Conservation (phyloP, 1,140 invertebrate species). For the Pseudachorutes palmiensis region DNA sequence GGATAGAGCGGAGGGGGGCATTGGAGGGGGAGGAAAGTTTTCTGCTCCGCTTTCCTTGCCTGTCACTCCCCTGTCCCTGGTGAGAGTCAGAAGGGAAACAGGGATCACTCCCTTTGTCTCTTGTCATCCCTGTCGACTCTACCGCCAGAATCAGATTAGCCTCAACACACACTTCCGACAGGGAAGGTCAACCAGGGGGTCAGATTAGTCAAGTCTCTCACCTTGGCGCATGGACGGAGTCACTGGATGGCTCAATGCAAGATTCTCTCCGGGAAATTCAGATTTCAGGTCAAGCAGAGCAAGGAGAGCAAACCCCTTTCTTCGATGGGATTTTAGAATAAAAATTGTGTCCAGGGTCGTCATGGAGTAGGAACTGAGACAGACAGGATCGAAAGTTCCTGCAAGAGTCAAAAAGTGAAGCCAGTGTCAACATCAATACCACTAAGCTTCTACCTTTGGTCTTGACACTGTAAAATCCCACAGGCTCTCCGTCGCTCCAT, state of each 20-base stretch:
- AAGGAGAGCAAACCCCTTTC: conserved; percentile 38
- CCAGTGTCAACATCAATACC: neutral
- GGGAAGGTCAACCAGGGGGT: neutral
- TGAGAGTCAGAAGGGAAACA: neutral
- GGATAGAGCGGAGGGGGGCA: neutral
- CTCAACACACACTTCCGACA: neutral
- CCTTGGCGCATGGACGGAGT: conserved; percentile 42
- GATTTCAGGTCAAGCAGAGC: conserved; percentile 37
- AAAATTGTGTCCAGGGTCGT: conserved; percentile 43
- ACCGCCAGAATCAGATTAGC: too few relatives aligned
- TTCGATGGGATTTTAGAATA: conserved; percentile 36
- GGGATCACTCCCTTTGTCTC: neutral
- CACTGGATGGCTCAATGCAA: conserved; percentile 41
- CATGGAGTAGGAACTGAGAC: conserved; percentile 39
- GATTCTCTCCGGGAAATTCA: conserved; percentile 37
- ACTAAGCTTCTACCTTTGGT: conserved; percentile 34
- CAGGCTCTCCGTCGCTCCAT: conserved; percentile 36
- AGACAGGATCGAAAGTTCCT: conserved; percentile 39
- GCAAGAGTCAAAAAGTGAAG: neutral
- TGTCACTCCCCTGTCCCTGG: neutral
- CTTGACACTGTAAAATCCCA: conserved; percentile 40
- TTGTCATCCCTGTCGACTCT: neutral
- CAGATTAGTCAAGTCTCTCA: conserved; percentile 21
- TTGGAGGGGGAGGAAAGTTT: neutral
- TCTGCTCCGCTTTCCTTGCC: neutral